These are phyloP conservation scores for Intellagama lesueurii DNA, from an alignment of 2,797 vertebrate species.

Conservation along the genomic window DNA sequence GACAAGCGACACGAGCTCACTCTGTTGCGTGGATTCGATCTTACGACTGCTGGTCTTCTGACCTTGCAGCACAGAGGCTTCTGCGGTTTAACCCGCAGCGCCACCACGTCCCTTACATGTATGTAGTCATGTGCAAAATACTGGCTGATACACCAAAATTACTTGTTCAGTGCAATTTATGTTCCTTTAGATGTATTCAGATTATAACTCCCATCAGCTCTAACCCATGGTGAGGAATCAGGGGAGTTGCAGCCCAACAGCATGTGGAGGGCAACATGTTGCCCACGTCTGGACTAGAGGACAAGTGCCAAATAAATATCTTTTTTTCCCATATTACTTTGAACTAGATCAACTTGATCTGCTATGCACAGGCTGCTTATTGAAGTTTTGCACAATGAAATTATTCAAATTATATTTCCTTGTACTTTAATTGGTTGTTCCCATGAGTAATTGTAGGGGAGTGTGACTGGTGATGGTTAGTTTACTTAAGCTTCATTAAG, in stretches of 20 bases:
- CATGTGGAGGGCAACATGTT: neutral
- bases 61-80: too few relatives aligned
- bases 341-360: slow-evolving; percentile 38
- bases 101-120: neutral
- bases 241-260: neutral
- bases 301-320: slow-evolving; percentile 45
- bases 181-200: neutral
- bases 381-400: slow-evolving; percentile 61
- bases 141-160: neutral
- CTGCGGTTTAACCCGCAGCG: too few relatives aligned
- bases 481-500: neutral
- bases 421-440: slow-evolving; percentile 23
- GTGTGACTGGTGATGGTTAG: neutral
- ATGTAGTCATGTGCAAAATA: slow-evolving; percentile 40
- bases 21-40: too few relatives aligned
- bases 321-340: slow-evolving; percentile 53
- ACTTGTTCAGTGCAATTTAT: slow-evolving; percentile 11
- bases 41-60: too few relatives aligned
- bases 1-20: too few relatives aligned
- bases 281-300: neutral
- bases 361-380: slow-evolving; percentile 40
- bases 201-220: neutral
- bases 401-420: slow-evolving; percentile 28
- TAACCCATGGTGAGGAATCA: neutral
- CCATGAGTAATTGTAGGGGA: neutral